Evolutionary conservation across 2,113 vertebrate genomes (phyloP).

Genomic region (Pituophis catenifer): DNA sequence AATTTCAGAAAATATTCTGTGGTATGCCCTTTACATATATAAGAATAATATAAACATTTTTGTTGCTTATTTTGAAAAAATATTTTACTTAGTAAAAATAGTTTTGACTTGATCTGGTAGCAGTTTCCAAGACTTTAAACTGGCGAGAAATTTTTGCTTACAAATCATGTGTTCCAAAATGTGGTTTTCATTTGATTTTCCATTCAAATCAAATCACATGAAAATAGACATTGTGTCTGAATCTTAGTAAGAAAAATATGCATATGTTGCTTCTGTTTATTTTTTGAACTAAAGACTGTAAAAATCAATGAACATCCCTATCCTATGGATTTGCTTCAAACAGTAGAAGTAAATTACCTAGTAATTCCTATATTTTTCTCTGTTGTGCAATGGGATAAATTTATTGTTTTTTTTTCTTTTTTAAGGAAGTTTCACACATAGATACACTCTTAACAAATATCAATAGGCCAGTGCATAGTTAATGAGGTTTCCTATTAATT

Average conservation of each 20-base stretch:
- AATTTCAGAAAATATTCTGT: constrained; percentile 54
- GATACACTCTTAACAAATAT: neutral
- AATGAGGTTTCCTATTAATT: neutral
- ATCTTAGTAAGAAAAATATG: neutral
- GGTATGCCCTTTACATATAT: constrained; percentile 3
- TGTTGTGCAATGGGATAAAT: neutral
- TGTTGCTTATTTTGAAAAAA: neutral
- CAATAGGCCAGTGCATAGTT: neutral
- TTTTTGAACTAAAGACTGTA: neutral
- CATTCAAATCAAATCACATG: neutral
- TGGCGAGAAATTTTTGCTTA: neutral
- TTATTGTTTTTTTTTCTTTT: neutral
- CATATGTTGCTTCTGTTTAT: neutral
- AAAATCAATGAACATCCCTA: neutral
- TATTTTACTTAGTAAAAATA: neutral
- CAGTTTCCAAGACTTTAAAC: neutral
- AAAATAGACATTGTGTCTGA: neutral
- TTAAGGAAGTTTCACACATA: neutral
- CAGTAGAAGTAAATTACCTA: neutral
- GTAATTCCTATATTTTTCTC: neutral
- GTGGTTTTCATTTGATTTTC: neutral
- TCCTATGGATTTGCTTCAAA: neutral
- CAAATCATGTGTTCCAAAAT: neutral
- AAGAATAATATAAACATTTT: neutral
- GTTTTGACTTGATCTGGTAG: neutral